Base-by-base conservation (phyloP, 2,888 invertebrate species). In the Hipparchia sbordonii region DNA sequence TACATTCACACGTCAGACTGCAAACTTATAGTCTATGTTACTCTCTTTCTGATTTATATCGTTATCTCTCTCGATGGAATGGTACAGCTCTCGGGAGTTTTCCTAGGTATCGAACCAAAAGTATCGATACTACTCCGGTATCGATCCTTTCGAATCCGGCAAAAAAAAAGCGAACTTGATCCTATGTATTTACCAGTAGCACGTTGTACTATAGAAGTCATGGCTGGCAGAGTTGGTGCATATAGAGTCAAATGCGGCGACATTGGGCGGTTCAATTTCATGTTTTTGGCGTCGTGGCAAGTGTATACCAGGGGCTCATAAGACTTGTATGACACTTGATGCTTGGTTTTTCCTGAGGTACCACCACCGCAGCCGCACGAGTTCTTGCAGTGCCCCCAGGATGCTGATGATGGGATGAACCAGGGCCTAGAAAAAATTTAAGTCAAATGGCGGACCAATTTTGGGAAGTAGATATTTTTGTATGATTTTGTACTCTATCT, bases 241-340 rank as follows among this genome's bases (percentile, higher is more conserved):
- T 98, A 98, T 78, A 98, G 97, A 6, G 95, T 95, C 73, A 98
- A 87, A 90, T 98, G 98, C 0, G 98, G 98, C 0, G 98, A 98
- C 93, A 97, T 93, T 0, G 98, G 97, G 75, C 98, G 94, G 1
- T 95, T 95, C 12, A 98, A 87, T 48, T 95, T 90, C 87, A 95
- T 95, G 87, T 98, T 98, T 82, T 95, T 96, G 70, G 96, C 95
- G 80, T 96, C 96, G 77, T 95, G 95, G 6, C 93, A 88, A 80
- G 94, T 94, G 6, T 83, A 80, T 3, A 84, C 80, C 0, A 79
- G 82, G 0, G 77, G 65, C 7, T 81, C 76, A 66, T 89, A 92
- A 0, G 82, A 80, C 71, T 84, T 84, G 75, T 79, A 89, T 0
- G 77, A 77, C 2, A 90, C 74, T 33, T 78, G 72, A 54, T 86